phyloP scores from a whole-genome alignment of 1,140 invertebrate species.

The Belonocnema kinseyi region DNA sequence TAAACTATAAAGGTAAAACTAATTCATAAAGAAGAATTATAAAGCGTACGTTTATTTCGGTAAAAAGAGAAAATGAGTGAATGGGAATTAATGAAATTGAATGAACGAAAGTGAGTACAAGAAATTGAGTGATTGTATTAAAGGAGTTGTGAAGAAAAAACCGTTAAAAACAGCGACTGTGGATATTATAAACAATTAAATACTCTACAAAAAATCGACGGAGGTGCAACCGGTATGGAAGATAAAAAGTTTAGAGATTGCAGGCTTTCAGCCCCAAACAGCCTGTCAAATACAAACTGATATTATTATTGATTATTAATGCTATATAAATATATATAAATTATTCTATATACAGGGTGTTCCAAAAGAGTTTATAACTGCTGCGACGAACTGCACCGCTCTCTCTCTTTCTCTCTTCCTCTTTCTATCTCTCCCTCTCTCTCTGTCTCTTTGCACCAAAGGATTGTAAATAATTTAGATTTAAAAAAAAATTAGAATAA shows the following conservation, averaged over 20 bases:
- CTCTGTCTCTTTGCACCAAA: no score
- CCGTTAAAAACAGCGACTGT: conserved; percentile 57
- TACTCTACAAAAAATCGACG: conserved; percentile 54
- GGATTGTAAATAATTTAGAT: no score
- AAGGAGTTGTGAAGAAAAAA: conserved; percentile 45
- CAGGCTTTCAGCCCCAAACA: conserved; percentile 62
- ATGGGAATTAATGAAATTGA: conserved; percentile 40
- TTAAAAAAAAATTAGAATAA: no score
- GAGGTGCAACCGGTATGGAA: conserved; percentile 57
- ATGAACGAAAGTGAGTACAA: conserved; percentile 35
- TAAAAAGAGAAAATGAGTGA: conserved; percentile 57
- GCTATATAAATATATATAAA: conserved; percentile 62
- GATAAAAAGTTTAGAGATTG: conserved; percentile 62
- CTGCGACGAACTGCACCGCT: conserved; percentile 55
- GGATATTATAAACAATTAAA: conserved; percentile 61
- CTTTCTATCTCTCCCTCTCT: no score
- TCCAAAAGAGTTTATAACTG: conserved; percentile 70
- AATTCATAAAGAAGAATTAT: conserved; percentile 64
- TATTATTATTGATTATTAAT: conserved; percentile 72
- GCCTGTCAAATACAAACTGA: conserved; percentile 74
- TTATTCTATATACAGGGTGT: conserved; percentile 72
- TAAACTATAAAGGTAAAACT: conserved; percentile 71
- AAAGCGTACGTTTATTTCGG: conserved; percentile 71
- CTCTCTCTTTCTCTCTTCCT: neutral
- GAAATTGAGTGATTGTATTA: conserved; percentile 32